Base-by-base conservation (phyloP, 2,888 invertebrate species). In the Phortica okadai region DNA sequence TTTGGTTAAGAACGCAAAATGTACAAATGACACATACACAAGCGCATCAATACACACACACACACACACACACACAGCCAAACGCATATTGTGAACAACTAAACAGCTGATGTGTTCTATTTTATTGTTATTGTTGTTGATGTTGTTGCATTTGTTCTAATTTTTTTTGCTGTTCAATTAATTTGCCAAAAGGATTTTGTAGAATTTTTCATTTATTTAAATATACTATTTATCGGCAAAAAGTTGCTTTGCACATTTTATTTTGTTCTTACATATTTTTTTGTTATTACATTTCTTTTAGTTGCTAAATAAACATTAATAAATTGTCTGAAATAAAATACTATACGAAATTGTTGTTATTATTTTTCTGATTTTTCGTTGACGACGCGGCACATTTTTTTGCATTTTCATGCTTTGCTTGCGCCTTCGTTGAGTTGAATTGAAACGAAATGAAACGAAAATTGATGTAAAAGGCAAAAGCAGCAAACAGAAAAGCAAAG, bases 191-290 rank as follows among this genome's bases (percentile, higher is more conserved):
- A 33, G 4, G 2, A 33, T 33, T 33, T 33, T 33, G 3, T 33
- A 5, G 4, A 33, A 33, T 33, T 33, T 33, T 33, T 2, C 14
- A 50, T 50, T 11, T 50, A 50, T 11, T 11, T 50, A 50, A 50
- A 50, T 50, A 50, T 11, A 50, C 1, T 5, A 2, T 50, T 50
- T 50, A 6, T 50, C 2, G 50, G 2, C 0, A 50, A 50, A 50
- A 50, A 50, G 6, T 33, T 2, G 33, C 4, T 33, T 33, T 33
- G 33, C 33, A 33, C 33, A 33, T 80, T 77, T 78, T 75, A 76
- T 79, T 82, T 81, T 81, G 81, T 79, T 80, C 81, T 80, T 76
- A 81, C 77, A 77, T 64, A 73, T 41, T 25, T 10, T 25, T 10
- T 56, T 21, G 33, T 16, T 72, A 54, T 33, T 14, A 42, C 16